Conservation (phyloP, 1,140 invertebrate species). For the Diuraphis noxia region DNA sequence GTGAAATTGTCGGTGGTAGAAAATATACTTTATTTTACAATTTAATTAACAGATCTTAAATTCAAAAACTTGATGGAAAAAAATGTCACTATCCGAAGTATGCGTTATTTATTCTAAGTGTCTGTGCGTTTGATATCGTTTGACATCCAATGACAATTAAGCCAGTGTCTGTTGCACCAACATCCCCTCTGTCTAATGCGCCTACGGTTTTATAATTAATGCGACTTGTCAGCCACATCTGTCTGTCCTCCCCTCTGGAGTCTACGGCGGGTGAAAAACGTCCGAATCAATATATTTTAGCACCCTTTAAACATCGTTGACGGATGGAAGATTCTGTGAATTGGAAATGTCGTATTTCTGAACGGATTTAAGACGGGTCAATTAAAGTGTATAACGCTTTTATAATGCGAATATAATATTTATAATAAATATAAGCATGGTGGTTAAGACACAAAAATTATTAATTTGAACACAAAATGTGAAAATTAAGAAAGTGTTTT, state of each 20-base stretch:
- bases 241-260: constrained; percentile 1
- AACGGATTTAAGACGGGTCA: constrained; percentile 32
- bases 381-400: constrained; percentile 10
- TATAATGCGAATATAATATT: background rate
- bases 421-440: background rate
- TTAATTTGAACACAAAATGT: background rate
- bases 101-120: constrained; percentile 1
- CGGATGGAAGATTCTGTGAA: constrained; percentile 25
- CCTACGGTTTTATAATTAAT: constrained; percentile 44
- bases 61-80: background rate
- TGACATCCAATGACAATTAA: constrained; percentile 50
- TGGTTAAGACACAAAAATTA: background rate
- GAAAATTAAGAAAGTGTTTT: background rate
- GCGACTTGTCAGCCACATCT: constrained; percentile 52
- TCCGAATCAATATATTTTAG: constrained; percentile 43
- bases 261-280: constrained; percentile 34
- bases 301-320: constrained; percentile 36
- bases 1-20: too few relatives aligned
- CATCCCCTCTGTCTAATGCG: constrained; percentile 11
- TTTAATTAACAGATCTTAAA: constrained; percentile 6
- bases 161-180: constrained; percentile 34
- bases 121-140: constrained; percentile 35
- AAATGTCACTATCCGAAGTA: background rate
- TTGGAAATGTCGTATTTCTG: constrained; percentile 31
- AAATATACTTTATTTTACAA: background rate